A percentile compares a stretch with the other conserved stretches of the same genome.
Evolutionary conservation across 2,888 invertebrate species (phyloP).

Genomic region (Apamea anceps): DNA sequence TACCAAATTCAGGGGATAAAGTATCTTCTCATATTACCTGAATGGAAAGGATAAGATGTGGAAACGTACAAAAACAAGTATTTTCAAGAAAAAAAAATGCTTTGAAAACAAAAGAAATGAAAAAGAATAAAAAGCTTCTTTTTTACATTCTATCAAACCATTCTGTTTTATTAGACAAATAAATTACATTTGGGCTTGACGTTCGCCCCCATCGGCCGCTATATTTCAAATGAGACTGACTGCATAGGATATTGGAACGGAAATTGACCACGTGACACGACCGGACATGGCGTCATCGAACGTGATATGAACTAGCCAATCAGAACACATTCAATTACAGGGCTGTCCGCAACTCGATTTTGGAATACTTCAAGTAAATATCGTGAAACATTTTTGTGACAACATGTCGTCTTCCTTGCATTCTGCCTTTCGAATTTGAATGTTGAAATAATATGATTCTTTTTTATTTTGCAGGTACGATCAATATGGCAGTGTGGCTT

Average conservation of each 20-base stretch:
- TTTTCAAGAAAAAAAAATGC: background rate
- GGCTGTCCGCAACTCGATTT: slow-evolving; percentile 54
- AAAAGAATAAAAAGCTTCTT: background rate
- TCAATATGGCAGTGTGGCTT: slow-evolving; percentile 67
- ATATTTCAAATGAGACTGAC: slow-evolving; percentile 73
- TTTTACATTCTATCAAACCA: slow-evolving; percentile 8
- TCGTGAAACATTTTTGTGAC: background rate
- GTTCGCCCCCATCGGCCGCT: slow-evolving; percentile 52
- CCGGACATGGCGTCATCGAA: slow-evolving; percentile 84
- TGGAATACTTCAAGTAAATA: background rate
- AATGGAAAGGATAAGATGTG: background rate
- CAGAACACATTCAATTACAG: slow-evolving; percentile 84
- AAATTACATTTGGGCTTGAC: slow-evolving; percentile 60
- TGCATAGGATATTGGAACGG: slow-evolving; percentile 86
- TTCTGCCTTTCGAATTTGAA: background rate
- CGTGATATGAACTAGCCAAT: slow-evolving; percentile 86
- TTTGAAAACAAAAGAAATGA: background rate
- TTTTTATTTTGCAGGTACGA: slow-evolving; percentile 80
- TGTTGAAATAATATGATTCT: slow-evolving; percentile 10
- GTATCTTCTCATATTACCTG: background rate
- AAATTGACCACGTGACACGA: slow-evolving; percentile 86
- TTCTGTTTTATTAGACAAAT: slow-evolving; percentile 40
- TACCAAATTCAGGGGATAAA: background rate
- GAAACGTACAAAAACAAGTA: background rate
- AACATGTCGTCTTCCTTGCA: background rate